phyloP scores from a whole-genome alignment of 2,113 vertebrate species.

The Zapornia atra region DNA sequence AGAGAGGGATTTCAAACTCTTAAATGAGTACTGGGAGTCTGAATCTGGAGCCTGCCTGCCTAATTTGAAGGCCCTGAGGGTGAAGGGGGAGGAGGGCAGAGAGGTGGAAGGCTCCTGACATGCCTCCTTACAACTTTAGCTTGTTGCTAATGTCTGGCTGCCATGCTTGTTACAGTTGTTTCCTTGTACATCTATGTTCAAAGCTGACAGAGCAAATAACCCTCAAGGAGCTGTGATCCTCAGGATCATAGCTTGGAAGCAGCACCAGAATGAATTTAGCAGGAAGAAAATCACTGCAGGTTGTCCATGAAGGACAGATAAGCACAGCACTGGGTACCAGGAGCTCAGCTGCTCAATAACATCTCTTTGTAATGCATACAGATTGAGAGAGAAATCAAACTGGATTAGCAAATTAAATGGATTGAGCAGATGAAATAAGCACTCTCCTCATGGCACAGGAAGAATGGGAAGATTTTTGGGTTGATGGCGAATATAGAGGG shows the following conservation, averaged over 20 bases:
- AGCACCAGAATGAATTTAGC: background rate
- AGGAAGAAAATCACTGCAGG: background rate
- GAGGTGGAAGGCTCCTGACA: background rate
- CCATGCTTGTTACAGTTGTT: background rate
- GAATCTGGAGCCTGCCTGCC: background rate
- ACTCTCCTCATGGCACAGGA: background rate
- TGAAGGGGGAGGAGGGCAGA: background rate
- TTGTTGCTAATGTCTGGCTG: background rate
- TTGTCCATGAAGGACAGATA: background rate
- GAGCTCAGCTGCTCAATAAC: background rate
- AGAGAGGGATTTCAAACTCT: background rate
- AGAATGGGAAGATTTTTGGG: background rate
- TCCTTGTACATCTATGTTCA: background rate
- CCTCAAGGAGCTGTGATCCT: background rate
- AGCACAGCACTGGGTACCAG: background rate
- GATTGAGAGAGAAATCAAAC: background rate
- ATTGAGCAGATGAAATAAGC: background rate
- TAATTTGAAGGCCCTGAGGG: background rate
- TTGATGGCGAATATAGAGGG: background rate
- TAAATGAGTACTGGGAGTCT: background rate
- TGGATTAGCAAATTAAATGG: background rate
- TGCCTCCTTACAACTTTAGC: background rate
- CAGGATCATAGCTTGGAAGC: background rate
- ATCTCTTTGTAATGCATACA: background rate
- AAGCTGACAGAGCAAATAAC: background rate